phyloP scores from a whole-genome alignment of 2,113 vertebrate species.

The Pimephales promelas region DNA sequence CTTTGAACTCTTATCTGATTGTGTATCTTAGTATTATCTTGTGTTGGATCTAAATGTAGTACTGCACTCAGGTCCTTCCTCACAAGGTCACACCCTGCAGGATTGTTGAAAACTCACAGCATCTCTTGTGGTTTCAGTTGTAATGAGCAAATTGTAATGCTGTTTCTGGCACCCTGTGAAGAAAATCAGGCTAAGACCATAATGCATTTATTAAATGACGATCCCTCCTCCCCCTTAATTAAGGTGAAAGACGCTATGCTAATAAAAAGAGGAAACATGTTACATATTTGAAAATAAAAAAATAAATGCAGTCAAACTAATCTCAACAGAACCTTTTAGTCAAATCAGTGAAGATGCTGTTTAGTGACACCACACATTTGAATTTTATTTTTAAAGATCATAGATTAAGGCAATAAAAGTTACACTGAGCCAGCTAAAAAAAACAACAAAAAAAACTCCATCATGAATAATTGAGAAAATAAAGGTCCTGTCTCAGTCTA shows the following conservation, averaged over 20 bases:
- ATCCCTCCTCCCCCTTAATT: conserved; percentile 57
- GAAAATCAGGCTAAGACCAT: conserved; percentile 54
- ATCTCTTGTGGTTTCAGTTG: conserved; percentile 46
- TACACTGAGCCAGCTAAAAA: background rate
- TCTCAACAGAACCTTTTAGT: conserved; percentile 33
- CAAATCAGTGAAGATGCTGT: background rate
- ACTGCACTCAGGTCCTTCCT: background rate
- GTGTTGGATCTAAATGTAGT: conserved; percentile 26
- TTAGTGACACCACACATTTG: conserved; percentile 1
- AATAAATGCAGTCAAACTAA: conserved; percentile 28
- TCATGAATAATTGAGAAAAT: background rate
- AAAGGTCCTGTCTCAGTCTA: background rate
- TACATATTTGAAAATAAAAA: conserved; percentile 28
- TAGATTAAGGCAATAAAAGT: background rate
- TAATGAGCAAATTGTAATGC: conserved; percentile 53
- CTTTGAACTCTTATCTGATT: background rate
- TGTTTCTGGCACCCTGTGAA: conserved; percentile 44
- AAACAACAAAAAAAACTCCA: background rate
- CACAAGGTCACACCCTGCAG: conserved; percentile 45
- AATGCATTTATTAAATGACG: conserved; percentile 64
- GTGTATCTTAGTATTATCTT: conserved; percentile 11
- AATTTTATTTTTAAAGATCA: too few relatives aligned
- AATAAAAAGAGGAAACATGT: conserved; percentile 37
- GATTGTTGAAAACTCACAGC: conserved; percentile 37
- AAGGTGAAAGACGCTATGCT: conserved; percentile 31